A percentile compares a stretch with the other conserved stretches of the same genome.
Evolutionary conservation across 2,888 invertebrate genomes (phyloP).

Genomic region (Hololepta plana): DNA sequence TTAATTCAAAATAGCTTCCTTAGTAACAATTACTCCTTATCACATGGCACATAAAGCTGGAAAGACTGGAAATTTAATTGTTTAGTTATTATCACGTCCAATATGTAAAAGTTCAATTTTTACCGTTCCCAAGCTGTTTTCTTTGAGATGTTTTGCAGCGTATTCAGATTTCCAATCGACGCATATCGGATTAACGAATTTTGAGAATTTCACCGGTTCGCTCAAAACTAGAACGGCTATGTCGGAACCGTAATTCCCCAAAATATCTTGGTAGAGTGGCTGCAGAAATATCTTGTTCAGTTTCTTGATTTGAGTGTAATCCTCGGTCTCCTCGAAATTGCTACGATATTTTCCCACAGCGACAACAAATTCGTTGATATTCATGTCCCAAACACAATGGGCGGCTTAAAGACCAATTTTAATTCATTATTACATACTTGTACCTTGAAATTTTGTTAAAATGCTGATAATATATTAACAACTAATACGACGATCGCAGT

Average conservation of each 20-base stretch:
- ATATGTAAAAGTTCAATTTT: constrained; percentile 3
- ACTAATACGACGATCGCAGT: too few species aligned
- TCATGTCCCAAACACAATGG: constrained; percentile 26
- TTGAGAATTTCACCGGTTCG: constrained; percentile 23
- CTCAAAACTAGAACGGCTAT: constrained; percentile 31
- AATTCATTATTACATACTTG: too few species aligned
- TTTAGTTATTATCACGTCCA: neutral
- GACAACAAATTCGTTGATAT: constrained; percentile 18
- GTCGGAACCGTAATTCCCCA: constrained; percentile 36
- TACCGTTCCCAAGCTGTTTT: constrained; percentile 15
- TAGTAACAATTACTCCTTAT: too few species aligned
- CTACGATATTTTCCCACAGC: constrained; percentile 22
- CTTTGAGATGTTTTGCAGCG: constrained; percentile 12
- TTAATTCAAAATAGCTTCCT: too few species aligned
- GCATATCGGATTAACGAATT: constrained; percentile 32
- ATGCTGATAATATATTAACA: too few species aligned
- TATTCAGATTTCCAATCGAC: constrained; percentile 24
- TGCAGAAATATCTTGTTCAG: constrained; percentile 28
- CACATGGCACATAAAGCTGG: too few species aligned
- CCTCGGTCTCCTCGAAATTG: constrained; percentile 17
- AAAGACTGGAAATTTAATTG: too few species aligned
- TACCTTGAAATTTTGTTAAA: too few species aligned
- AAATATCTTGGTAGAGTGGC: constrained; percentile 28
- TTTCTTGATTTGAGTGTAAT: constrained; percentile 19
- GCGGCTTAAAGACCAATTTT: constrained; percentile 18